Base-by-base conservation (phyloP, 2,888 invertebrate species). In the Cheilosia vulpina region DNA sequence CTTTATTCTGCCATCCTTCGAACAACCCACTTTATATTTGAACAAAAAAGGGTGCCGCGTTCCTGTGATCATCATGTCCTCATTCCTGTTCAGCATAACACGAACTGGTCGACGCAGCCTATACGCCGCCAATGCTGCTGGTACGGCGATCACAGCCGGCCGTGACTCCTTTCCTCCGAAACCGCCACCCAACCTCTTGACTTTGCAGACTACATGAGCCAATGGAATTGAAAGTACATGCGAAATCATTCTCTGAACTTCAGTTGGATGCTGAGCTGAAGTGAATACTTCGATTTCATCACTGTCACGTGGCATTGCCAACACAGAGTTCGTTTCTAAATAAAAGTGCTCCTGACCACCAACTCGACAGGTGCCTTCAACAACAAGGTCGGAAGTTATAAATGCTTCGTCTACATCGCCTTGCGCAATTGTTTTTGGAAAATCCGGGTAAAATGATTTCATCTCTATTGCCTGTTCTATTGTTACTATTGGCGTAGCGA, bases 341-440 rank as follows among this genome's bases (percentile, higher is more conserved):
- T 99, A 99, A 92, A 99, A 98, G 91, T 99, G 99, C 90, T 99
- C 99, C 92, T 99, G 98, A 0, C 97, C 98, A 13, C 98, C 98
- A 89, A 97, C 96, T 77, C 95, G 93, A 55, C 95, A 93, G 88
- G 96, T 94, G 0, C 97, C 97, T 92, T 97, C 96, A 38, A 98
- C 90, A 17, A 96, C 92, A 90, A 96, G 94, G 47, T 96, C 95
- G 13, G 96, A 94, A 87, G 94, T 93, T 41, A 93, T 91, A 88
- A 98, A 95, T 0, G 94, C 96, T 68, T 93, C 90, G 7, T 95
- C 94, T 1, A 95, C 93, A 90, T 97, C 94, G 0, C 98, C 97
- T 88, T 93, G 94, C 53, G 90, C 91, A 57, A 96, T 93, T 9
- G 93, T 93, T 88, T 93, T 94, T 0, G 95, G 95, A 73, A 91